Evolutionary conservation across 2,888 invertebrate genomes (phyloP), one percentile per base, ranked within the genome.

Genomic region (Quadroppia sp.): DNA sequence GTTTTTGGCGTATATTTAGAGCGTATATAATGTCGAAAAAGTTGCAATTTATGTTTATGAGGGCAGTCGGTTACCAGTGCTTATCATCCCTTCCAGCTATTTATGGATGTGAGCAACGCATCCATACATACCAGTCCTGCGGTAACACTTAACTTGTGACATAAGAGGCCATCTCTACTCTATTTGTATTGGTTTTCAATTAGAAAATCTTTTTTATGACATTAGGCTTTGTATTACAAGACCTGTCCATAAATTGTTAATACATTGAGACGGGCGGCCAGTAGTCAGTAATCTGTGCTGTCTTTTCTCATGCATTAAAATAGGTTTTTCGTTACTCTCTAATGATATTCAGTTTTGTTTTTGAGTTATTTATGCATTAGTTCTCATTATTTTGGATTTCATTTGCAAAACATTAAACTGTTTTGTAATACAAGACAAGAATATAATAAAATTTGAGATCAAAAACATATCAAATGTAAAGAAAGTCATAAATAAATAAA

Each of bases 51-150:
- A 50, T 50, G 13, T 59, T 15, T 59, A 59, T 59, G 30, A 59
- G 23, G 59, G 28, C 23, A 59, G 59, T 59, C 59, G 59, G 59
- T 59, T 59, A 59, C 23, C 59, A 32, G 28, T 59, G 23, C 59
- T 59, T 59, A 15, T 30, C 59, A 59, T 59, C 59, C 59, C 59
- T 59, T 23, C 59, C 59, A 59, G 59, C 59, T 59, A 59, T 59
- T 59, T 59, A 30, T 59, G 59, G 59, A 32, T 59, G 23, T 59
- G 32, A 59, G 23, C 28, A 13, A 59, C 28, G 59, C n/a, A n/a
- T 59, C 59, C 59, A 23, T 59, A 20, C 50, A 50, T 50, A 17
- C 3, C 50, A 50, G 50, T 4, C 59, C 20, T 23, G 28, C 59
- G 4, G 28, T 42, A 15, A 28, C 30, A 59, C 59, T 32, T 32